Evolutionary conservation across 2,888 invertebrate genomes (phyloP).

Genomic region (Perizoma affinitatum): DNA sequence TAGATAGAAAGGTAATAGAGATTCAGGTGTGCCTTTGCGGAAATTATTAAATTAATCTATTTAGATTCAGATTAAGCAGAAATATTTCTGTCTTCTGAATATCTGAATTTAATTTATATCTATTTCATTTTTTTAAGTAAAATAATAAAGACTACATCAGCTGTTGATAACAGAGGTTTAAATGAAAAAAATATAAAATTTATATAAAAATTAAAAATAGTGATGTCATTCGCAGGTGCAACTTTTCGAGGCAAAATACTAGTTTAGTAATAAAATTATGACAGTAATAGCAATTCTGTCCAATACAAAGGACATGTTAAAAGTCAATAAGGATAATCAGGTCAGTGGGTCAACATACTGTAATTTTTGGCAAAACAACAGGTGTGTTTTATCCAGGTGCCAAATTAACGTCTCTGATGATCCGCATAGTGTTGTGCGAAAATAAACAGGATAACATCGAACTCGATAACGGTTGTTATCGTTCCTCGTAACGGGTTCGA

Average conservation of each 20-base stretch:
- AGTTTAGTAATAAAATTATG: not conserved
- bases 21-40: too few relatives aligned
- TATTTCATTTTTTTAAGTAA: too few relatives aligned
- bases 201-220: too few relatives aligned
- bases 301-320: conserved; percentile 4
- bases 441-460: conserved; percentile 18
- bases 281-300: not conserved
- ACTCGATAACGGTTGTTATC: conserved; percentile 2
- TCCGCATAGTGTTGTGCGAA: conserved; percentile 5
- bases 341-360: conserved; percentile 24
- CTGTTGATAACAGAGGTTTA: too few relatives aligned
- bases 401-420: conserved; percentile 8
- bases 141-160: too few relatives aligned
- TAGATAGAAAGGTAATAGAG: too few relatives aligned
- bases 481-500: conserved; percentile 4
- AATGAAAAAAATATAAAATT: too few relatives aligned
- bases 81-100: too few relatives aligned
- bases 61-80: too few relatives aligned
- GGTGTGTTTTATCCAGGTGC: conserved; percentile 24
- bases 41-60: too few relatives aligned
- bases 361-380: conserved; percentile 21
- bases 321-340: conserved; percentile 5
- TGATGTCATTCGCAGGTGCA: not conserved
- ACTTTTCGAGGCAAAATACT: not conserved
- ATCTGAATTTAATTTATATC: too few relatives aligned